Conservation (phyloP, 2,797 vertebrate genomes). For the Esox lucius region DNA sequence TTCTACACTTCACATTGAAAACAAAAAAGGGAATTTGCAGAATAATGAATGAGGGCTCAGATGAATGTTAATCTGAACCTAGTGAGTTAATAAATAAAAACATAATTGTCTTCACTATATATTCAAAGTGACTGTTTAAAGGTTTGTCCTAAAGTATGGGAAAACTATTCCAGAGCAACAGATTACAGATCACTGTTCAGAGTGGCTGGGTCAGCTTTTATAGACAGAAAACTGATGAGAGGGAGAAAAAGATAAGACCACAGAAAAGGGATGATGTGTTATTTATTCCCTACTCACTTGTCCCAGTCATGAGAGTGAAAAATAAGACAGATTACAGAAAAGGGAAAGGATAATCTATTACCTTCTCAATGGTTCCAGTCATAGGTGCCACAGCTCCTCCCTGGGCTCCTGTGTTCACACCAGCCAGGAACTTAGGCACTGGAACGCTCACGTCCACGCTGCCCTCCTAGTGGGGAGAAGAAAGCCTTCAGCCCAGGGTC, state of each 20-base stretch:
- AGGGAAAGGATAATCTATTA: conserved; percentile 44
- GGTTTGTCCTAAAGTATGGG: background rate
- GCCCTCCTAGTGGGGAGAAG: conserved; percentile 76
- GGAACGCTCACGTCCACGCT: conserved; percentile 81
- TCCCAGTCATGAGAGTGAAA: conserved; percentile 65
- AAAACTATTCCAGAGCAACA: background rate
- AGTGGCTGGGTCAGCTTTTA: background rate
- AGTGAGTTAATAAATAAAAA: too few species aligned
- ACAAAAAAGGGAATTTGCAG: too few species aligned
- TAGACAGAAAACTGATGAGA: background rate
- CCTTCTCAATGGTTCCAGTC: conserved; percentile 98
- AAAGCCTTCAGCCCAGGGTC: too few species aligned
- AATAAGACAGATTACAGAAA: background rate
- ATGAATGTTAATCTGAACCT: too few species aligned
- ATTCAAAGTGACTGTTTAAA: background rate
- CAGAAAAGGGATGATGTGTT: background rate
- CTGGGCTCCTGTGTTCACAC: conserved; percentile 71
- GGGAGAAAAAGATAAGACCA: background rate
- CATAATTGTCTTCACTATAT: background rate
- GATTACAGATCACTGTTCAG: background rate
- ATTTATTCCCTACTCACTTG: conserved; percentile 89
- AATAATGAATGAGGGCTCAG: too few species aligned
- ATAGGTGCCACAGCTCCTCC: conserved; percentile 88
- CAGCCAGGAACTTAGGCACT: conserved; percentile 85
- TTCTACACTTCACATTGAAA: too few species aligned